These are phyloP conservation scores for Gallinago solitaria DNA, from an alignment of 2,797 vertebrate genomes.

Conservation along the genomic window DNA sequence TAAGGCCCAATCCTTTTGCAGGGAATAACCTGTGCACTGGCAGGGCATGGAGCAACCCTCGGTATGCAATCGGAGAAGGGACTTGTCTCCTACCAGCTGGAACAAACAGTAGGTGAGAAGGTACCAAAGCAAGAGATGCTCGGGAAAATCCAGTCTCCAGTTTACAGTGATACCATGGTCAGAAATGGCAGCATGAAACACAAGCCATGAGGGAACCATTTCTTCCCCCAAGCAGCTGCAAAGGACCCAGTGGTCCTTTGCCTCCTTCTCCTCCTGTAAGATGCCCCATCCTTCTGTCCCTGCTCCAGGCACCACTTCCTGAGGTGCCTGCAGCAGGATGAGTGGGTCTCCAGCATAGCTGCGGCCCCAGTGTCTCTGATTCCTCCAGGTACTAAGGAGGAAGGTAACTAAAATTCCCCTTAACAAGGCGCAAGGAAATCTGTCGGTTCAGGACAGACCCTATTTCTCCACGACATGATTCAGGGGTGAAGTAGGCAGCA, in stretches of 20 bases:
- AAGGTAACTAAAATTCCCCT: background rate
- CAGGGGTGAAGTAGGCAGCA: background rate
- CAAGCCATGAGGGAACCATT: rapidly evolving
- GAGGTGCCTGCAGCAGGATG: background rate
- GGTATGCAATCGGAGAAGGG: background rate
- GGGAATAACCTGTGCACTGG: background rate
- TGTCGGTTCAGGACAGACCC: background rate
- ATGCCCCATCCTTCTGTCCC: background rate
- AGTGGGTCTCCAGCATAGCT: background rate
- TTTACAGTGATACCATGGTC: rapidly evolving
- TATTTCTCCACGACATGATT: rapidly evolving
- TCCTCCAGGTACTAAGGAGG: background rate
- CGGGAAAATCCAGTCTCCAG: background rate
- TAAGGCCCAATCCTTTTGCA: rapidly evolving
- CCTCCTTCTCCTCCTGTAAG: rapidly evolving
- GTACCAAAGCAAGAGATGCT: background rate
- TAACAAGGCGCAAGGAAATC: background rate
- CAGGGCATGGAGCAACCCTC: background rate
- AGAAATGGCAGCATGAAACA: background rate
- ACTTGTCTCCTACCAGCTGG: background rate
- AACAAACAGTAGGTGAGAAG: rapidly evolving
- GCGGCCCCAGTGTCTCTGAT: background rate
- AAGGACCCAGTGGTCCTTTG: rapidly evolving
- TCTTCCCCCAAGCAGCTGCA: background rate
- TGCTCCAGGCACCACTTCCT: rapidly evolving